Conservation (phyloP, 2,113 vertebrate genomes). For the Periophthalmodon schlosseri region DNA sequence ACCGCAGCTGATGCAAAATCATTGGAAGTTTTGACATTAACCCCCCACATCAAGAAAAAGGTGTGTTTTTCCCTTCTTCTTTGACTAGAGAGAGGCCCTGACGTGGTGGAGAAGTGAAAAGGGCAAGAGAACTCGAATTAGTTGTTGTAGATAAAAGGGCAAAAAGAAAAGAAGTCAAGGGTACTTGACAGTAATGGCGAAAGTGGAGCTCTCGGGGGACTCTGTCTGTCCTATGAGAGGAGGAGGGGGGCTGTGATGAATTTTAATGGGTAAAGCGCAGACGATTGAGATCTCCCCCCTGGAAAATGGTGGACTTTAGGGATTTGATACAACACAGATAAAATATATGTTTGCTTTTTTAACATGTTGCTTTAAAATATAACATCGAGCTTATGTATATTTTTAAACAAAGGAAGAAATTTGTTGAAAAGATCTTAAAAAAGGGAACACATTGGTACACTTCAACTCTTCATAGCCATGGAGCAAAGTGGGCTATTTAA, state of each 20-base stretch:
- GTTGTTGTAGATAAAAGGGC: slow-evolving; percentile 99
- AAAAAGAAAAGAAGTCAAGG: slow-evolving; percentile 97
- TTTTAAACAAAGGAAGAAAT: not conserved
- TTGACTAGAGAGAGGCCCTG: slow-evolving; percentile 75
- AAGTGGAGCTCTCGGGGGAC: slow-evolving; percentile 92
- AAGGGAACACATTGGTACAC: not conserved
- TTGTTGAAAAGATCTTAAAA: not conserved
- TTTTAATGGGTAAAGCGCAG: slow-evolving; percentile 86
- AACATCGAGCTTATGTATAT: not conserved
- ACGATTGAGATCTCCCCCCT: slow-evolving; percentile 74
- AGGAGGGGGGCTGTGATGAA: slow-evolving; percentile 78
- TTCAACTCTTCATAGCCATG: slow-evolving; percentile 12
- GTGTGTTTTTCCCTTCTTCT: slow-evolving; percentile 38
- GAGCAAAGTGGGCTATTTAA: slow-evolving; percentile 25
- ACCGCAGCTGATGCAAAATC: slow-evolving; percentile 77
- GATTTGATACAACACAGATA: slow-evolving; percentile 58
- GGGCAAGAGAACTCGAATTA: slow-evolving; percentile 98
- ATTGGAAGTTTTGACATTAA: slow-evolving; percentile 96
- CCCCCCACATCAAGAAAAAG: slow-evolving; percentile 79
- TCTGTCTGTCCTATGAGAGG: slow-evolving; percentile 72
- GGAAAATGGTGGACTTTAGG: slow-evolving; percentile 79
- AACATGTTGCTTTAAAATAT: not conserved
- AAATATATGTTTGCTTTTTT: slow-evolving; percentile 28
- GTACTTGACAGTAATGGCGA: slow-evolving; percentile 99
- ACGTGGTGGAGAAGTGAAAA: slow-evolving; percentile 93